These are phyloP conservation scores for Aporrectodea caliginosa DNA, from an alignment of 1,140 invertebrate genomes.

Conservation along the genomic window DNA sequence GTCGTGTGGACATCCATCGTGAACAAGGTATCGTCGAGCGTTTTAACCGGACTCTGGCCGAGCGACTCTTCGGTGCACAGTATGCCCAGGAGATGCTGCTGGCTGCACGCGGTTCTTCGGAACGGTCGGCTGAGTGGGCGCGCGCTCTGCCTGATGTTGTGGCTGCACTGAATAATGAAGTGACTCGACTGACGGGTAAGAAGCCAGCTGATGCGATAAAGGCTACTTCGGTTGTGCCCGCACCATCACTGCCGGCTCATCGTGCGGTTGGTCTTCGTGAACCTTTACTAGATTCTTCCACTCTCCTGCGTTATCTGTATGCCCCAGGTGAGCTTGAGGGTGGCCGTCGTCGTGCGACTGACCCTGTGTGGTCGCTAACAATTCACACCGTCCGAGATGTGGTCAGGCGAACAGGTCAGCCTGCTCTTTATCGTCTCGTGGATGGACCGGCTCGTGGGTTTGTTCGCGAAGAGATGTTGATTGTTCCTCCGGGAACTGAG, in stretches of 20 bases:
- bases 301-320: constrained; percentile 31
- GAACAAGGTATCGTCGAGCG: constrained; percentile 29
- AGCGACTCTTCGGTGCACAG: constrained; percentile 33
- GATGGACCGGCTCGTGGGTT: constrained; percentile 30
- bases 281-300: background rate
- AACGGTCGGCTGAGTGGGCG: constrained; percentile 31
- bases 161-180: constrained; percentile 28
- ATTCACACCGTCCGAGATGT: constrained; percentile 22
- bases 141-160: constrained; percentile 27
- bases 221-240: constrained; percentile 4
- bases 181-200: constrained; percentile 31
- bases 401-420: constrained; percentile 17
- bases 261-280: constrained; percentile 22
- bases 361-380: constrained; percentile 33
- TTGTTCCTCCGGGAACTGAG: constrained; percentile 26
- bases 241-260: constrained; percentile 1
- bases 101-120: background rate
- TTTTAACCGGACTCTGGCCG: constrained; percentile 26
- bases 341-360: constrained; percentile 24
- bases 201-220: constrained; percentile 31
- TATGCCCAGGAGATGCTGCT: constrained; percentile 35
- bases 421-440: constrained; percentile 32
- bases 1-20: constrained; percentile 21
- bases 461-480: constrained; percentile 33
- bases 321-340: constrained; percentile 35